phyloP scores from a whole-genome alignment of 1,140 invertebrate genomes.

The Bathynomus jamesi region DNA sequence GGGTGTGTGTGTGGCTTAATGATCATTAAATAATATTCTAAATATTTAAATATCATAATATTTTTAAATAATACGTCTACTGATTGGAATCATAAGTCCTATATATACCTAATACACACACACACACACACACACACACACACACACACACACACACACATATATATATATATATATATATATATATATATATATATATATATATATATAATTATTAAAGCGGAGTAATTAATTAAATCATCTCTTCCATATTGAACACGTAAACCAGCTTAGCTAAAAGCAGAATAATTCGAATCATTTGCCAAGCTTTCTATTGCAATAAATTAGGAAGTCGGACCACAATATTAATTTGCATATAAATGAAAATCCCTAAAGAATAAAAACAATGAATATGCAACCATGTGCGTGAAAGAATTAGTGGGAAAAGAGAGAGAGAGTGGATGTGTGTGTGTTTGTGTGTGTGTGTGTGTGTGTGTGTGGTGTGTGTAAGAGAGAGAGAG shows the following conservation, averaged over 20 bases:
- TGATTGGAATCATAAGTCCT: too few relatives aligned
- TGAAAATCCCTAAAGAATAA: neutral
- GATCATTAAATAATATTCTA: too few relatives aligned
- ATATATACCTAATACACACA: too few relatives aligned
- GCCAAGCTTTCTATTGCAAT: neutral
- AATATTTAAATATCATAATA: too few relatives aligned
- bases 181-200: slow-evolving; percentile 12
- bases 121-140: too few relatives aligned
- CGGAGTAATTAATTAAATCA: neutral
- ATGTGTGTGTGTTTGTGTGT: neutral
- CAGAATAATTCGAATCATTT: neutral
- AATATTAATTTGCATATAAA: slow-evolving; percentile 2
- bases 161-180: slow-evolving; percentile 10
- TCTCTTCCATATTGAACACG: neutral
- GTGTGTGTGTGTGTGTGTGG: neutral
- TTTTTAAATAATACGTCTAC: too few relatives aligned
- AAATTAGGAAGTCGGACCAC: neutral
- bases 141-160: too few relatives aligned
- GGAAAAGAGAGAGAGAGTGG: neutral
- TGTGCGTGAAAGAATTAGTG: neutral
- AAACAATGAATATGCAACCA: neutral
- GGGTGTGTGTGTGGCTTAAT: too few relatives aligned
- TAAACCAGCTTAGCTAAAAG: neutral
- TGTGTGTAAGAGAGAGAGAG: neutral
- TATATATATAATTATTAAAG: neutral